phyloP scores from a whole-genome alignment of 92 coral and sea anemone species.

The Anthopleura xanthogrammica region DNA sequence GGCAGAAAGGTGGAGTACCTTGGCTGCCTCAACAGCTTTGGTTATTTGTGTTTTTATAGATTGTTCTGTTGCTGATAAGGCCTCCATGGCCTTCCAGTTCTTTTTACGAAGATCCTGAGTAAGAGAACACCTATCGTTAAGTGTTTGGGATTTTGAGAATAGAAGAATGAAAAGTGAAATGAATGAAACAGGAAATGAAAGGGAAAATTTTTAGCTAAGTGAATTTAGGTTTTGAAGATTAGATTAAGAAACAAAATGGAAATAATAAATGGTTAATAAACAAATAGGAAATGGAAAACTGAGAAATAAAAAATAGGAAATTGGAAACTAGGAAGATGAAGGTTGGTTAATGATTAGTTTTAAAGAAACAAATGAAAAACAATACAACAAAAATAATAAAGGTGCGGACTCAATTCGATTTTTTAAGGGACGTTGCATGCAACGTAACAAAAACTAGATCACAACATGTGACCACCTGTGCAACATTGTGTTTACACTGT shows the following conservation, averaged over 20 bases:
- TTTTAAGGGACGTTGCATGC: no score
- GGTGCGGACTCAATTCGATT: no score
- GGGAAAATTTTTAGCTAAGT: background rate
- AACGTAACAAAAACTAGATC: no score
- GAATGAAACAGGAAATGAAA: background rate
- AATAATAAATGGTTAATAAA: background rate
- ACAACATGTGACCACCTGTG: no score
- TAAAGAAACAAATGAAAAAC: no score
- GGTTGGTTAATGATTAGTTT: no score
- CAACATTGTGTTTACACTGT: no score
- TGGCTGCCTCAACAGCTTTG: constrained; percentile 94
- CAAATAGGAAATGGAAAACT: no score
- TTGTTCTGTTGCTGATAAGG: constrained; percentile 91
- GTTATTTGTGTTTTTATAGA: constrained; percentile 73
- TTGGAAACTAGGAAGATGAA: no score
- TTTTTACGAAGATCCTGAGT: constrained; percentile 88
- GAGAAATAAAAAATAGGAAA: no score
- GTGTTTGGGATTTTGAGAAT: background rate
- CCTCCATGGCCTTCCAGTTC: constrained; percentile 99
- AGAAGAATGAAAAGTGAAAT: background rate
- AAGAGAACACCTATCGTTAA: constrained; percentile 23
- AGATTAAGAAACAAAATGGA: background rate
- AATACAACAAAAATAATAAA: no score
- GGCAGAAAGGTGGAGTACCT: constrained; percentile 54
- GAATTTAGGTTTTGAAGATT: background rate